Conservation (phyloP, 2,888 invertebrate species). For the Dryomyza anilis region DNA sequence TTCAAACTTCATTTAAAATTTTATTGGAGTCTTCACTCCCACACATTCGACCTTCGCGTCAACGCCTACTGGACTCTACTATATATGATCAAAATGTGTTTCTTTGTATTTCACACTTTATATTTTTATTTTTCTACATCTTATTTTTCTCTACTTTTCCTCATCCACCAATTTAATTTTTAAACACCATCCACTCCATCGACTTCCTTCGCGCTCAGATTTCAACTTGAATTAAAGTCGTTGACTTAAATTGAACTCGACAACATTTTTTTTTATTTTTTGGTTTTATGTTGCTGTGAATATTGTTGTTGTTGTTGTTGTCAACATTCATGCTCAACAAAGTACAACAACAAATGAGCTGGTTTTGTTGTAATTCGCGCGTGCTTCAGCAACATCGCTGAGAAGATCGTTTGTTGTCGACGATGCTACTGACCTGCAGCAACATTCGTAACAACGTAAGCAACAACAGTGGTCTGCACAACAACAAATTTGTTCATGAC, state of each 20-base stretch:
- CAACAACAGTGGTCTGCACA: neutral
- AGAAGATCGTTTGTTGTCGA: neutral
- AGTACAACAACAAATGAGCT: too few species aligned
- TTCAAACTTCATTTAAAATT: too few species aligned
- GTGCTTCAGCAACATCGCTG: neutral
- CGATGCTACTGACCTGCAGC: constrained; percentile 12
- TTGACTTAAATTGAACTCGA: neutral
- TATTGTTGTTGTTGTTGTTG: neutral
- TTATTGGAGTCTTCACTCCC: too few species aligned
- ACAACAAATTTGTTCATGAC: constrained; percentile 12
- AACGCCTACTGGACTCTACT: too few species aligned
- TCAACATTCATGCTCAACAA: too few species aligned
- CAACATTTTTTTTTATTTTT: too few species aligned
- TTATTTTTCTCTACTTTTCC: neutral
- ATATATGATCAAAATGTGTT: too few species aligned
- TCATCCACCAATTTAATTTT: neutral
- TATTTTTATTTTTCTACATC: neutral
- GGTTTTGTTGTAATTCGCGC: too few species aligned
- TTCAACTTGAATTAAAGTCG: constrained; percentile 1
- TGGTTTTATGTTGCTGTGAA: too few species aligned
- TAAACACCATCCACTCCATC: neutral
- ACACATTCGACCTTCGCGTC: too few species aligned
- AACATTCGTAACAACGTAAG: neutral
- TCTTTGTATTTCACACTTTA: neutral
- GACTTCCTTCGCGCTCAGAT: too few species aligned